Base-by-base conservation (phyloP, 1,140 invertebrate genomes). In the Plutomurus gul region DNA sequence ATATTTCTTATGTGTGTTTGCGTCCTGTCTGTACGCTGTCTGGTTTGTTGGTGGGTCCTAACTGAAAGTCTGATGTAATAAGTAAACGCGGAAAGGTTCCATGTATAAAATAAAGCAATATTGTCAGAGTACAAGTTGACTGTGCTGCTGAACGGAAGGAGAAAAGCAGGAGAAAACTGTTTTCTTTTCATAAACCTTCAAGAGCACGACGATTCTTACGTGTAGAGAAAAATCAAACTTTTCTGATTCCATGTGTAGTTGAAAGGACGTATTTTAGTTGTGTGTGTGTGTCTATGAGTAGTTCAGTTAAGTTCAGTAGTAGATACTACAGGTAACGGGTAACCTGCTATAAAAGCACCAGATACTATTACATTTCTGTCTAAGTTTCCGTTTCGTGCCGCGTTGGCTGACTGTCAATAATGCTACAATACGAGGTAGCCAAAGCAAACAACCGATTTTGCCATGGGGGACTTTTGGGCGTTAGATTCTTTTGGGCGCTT, bases 401-500 rank as follows among this genome's bases (percentile, higher is more conserved):
- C 56, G 56, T 65, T 65, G 56, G 56, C 56, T 65, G 30, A 65
- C 56, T 65, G 25, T 65, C 56, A 65, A 65, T 65, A 65, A 65
- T 27, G 36, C 27, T 33, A 65, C 36, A 65, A 65, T 65, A n/a
- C 27, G 16, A 11, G 27, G 36, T 33, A 36, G 56, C 56, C 56
- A 65, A 36, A 65, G 30, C 27, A 65, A 65, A 65, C 51, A 56
- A 30, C 51, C 30, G 56, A 36, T 27, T 65, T 36, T 8, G n/a
- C 36, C 27, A 4, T 36, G 18, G 13, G 6, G n/a, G n/a, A n/a
- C n/a, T n/a, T n/a, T n/a, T n/a, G n/a, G n/a, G n/a, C n/a, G n/a
- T n/a, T n/a, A n/a, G n/a, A n/a, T n/a, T n/a, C n/a, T n/a, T n/a
- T n/a, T n/a, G n/a, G n/a, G n/a, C n/a, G n/a, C n/a, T n/a, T n/a